Evolutionary conservation across 23 tunicate species (phyloP).

Genomic region (Halocynthia aurantium): DNA sequence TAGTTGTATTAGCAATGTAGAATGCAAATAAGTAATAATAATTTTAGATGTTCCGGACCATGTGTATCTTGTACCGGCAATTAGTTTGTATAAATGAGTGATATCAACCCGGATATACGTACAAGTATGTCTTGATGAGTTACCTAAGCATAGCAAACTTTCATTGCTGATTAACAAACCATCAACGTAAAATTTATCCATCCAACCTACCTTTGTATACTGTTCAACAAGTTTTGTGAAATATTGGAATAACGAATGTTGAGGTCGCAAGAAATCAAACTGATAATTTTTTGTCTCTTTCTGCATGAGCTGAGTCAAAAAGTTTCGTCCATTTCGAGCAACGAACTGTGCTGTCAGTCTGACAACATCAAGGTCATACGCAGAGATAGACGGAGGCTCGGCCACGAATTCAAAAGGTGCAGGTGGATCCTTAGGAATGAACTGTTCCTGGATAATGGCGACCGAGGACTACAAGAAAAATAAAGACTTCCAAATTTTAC

Average conservation of each 20-base stretch:
- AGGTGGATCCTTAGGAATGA: slow-evolving; percentile 86
- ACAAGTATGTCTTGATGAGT: not conserved
- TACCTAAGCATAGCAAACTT: not conserved
- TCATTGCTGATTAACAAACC: not conserved
- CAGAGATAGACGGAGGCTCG: slow-evolving; percentile 94
- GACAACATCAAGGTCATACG: slow-evolving; percentile 89
- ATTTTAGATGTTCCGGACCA: too few relatives aligned
- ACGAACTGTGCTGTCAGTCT: slow-evolving; percentile 86
- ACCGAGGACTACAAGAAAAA: slow-evolving; percentile 50
- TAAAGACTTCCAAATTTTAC: too few relatives aligned
- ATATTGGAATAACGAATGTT: slow-evolving; percentile 84
- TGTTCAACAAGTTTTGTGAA: slow-evolving; percentile 91
- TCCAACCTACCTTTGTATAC: slow-evolving; percentile 56
- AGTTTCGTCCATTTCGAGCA: slow-evolving; percentile 83
- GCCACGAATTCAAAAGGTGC: slow-evolving; percentile 64
- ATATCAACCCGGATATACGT: too few relatives aligned
- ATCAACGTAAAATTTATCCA: not conserved
- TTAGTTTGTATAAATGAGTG: too few relatives aligned
- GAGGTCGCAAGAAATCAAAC: slow-evolving; percentile 94
- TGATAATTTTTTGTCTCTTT: slow-evolving; percentile 86
- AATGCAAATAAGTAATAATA: too few relatives aligned
- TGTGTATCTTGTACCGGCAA: too few relatives aligned
- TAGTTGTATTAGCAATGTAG: too few relatives aligned
- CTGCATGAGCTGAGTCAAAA: slow-evolving; percentile 88
- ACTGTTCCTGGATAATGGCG: slow-evolving; percentile 82